Conservation (phyloP, 2,797 vertebrate genomes). For the Gambusia yucatana region DNA sequence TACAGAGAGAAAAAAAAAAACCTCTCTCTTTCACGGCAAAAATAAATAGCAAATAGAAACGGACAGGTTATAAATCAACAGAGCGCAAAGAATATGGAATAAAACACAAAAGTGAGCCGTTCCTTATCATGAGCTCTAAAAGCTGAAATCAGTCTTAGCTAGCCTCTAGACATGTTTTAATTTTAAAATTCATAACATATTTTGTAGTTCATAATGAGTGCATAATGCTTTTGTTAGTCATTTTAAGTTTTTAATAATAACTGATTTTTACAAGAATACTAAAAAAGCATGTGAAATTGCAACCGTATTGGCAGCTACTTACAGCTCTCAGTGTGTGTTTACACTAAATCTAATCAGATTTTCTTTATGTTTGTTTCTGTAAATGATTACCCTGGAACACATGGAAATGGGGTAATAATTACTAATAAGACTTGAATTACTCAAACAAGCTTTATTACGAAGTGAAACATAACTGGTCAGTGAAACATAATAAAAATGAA, state of each 20-base stretch:
- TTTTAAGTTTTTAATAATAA: background rate
- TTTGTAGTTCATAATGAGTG: background rate
- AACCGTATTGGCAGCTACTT: background rate
- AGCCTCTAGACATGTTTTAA: background rate
- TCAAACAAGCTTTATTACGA: background rate
- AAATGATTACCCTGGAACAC: background rate
- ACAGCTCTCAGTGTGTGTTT: background rate
- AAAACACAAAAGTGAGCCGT: background rate
- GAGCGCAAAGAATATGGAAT: background rate
- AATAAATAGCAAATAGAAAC: background rate
- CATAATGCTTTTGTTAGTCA: background rate
- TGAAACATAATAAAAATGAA: background rate
- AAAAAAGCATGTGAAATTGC: background rate
- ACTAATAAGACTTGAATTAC: background rate
- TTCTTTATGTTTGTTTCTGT: background rate
- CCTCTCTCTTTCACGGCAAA: background rate
- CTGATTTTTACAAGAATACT: background rate
- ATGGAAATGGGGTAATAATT: background rate
- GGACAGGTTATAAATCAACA: background rate
- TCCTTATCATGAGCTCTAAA: background rate
- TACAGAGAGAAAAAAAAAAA: slow-evolving; percentile 12
- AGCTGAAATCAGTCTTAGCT: background rate
- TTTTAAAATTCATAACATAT: background rate
- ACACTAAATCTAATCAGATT: background rate
- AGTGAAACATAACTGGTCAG: background rate